Percentiles rank a stretch among this genome's conserved stretches.
Evolutionary conservation across 2,797 vertebrate species (phyloP).

Genomic region (Falco biarmicus): DNA sequence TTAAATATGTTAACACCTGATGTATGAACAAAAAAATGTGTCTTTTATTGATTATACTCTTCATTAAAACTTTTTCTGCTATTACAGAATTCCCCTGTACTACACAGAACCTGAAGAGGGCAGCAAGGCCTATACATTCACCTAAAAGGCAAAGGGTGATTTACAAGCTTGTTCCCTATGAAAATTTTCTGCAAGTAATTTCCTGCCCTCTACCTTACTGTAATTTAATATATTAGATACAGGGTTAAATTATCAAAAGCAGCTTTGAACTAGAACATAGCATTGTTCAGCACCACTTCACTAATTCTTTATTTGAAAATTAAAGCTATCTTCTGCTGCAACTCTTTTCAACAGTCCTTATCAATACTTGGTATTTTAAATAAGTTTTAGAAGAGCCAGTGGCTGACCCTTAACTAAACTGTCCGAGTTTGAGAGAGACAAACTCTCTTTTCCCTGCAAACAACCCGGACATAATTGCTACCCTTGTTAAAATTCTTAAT

Average conservation of each 20-base stretch:
- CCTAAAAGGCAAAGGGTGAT: neutral
- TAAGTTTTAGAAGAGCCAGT: neutral
- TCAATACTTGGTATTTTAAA: neutral
- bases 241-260: slow-evolving; percentile 15
- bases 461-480: neutral
- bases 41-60: neutral
- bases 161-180: neutral
- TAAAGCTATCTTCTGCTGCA: neutral
- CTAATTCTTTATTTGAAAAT: neutral
- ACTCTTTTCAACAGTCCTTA: neutral
- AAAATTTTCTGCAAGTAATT: neutral
- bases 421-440: neutral
- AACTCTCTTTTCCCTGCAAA: neutral
- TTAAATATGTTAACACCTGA: neutral
- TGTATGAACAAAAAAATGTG: neutral
- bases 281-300: neutral
- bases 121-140: neutral
- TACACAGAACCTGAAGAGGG: slow-evolving; percentile 1
- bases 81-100: neutral
- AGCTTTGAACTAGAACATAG: neutral
- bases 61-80: neutral
- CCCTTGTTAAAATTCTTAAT: neutral
- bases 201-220: neutral
- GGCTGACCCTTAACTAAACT: neutral
- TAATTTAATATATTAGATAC: neutral